A percentile compares a stretch with the other conserved stretches of the same genome.
Conservation (phyloP, 2,888 invertebrate genomes). For the Bimastos eiseni region DNA sequence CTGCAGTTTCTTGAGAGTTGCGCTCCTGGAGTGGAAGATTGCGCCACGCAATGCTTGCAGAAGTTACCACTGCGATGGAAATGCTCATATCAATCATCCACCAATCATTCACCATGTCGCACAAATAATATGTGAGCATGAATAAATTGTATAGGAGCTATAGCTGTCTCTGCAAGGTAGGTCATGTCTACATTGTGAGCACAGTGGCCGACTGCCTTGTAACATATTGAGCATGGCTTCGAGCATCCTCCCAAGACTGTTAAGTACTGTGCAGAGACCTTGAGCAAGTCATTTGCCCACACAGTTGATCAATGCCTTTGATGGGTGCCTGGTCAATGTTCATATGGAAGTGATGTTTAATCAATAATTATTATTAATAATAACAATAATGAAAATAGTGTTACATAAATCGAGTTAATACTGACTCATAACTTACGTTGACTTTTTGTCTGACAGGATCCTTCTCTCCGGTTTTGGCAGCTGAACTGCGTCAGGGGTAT, state of each 20-base stretch:
- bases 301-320: no score
- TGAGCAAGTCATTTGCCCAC: background rate
- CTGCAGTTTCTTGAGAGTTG: background rate
- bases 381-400: background rate
- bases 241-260: background rate
- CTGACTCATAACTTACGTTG: background rate
- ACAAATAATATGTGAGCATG: no score
- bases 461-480: conserved; percentile 8
- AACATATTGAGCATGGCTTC: background rate
- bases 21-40: no score
- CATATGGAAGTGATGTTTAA: background rate
- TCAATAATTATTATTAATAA: background rate
- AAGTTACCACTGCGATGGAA: no score
- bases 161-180: no score
- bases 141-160: no score
- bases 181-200: no score
- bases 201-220: no score
- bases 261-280: background rate
- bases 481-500: conserved; percentile 5
- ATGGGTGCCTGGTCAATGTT: background rate
- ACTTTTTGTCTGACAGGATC: background rate
- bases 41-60: no score
- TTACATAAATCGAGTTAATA: background rate
- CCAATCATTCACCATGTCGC: no score
- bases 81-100: no score